Evolutionary conservation across 2,113 vertebrate genomes (phyloP).

Genomic region (Brienomyrus brachyistius): DNA sequence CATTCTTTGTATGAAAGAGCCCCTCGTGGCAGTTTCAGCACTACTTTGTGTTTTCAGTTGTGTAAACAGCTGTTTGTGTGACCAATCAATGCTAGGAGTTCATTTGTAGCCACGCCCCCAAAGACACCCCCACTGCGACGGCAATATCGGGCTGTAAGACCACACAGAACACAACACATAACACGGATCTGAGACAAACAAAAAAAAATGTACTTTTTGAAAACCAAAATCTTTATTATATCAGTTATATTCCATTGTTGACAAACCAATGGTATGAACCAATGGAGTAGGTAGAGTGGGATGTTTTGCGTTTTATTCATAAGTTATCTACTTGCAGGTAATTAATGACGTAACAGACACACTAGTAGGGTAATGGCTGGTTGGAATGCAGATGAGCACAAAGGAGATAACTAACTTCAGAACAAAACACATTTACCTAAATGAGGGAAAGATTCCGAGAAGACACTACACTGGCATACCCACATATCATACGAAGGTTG

Average conservation of each 20-base stretch:
- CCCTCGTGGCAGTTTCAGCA: too few relatives aligned
- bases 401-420: neutral
- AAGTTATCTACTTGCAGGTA: neutral
- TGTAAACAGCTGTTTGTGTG: too few relatives aligned
- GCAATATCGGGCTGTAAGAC: neutral
- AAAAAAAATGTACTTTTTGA: neutral
- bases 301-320: neutral
- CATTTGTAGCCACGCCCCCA: neutral
- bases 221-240: neutral
- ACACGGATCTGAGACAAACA: neutral
- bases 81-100: too few relatives aligned
- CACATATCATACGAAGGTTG: neutral
- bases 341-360: neutral
- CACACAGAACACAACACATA: neutral
- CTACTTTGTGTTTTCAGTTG: too few relatives aligned
- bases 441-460: neutral
- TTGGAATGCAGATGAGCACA: neutral
- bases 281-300: neutral
- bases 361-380: neutral
- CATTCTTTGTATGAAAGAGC: neutral
- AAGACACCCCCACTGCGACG: neutral
- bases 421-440: neutral
- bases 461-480: neutral
- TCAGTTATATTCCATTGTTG: neutral
- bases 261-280: neutral